phyloP scores from a whole-genome alignment of 2,113 vertebrate genomes.

The Scolopax mira region DNA sequence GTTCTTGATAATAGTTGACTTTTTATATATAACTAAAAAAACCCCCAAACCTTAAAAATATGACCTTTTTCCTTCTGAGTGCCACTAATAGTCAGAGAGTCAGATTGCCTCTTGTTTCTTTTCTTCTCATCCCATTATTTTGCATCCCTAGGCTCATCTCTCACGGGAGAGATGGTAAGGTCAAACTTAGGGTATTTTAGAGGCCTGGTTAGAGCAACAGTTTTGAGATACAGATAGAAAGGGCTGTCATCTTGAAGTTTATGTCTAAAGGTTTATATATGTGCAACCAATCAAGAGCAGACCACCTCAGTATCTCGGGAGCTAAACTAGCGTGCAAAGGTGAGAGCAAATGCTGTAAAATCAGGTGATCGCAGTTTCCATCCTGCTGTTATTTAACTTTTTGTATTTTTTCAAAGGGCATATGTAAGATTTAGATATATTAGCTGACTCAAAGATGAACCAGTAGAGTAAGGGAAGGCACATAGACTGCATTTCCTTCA shows the following conservation, averaged over 20 bases:
- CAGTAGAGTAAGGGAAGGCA: not conserved
- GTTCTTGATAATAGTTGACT: not conserved
- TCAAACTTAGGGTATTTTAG: not conserved
- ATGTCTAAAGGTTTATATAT: too few species aligned
- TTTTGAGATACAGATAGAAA: not conserved
- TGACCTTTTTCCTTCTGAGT: not conserved
- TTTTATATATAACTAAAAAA: not conserved
- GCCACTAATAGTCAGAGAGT: not conserved
- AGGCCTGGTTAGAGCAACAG: not conserved
- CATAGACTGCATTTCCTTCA: not conserved
- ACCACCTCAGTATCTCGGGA: not conserved
- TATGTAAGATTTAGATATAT: not conserved
- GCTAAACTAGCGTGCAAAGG: not conserved
- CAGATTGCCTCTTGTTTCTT: not conserved
- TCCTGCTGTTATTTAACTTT: not conserved
- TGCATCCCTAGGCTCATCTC: not conserved
- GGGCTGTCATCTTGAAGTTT: not conserved
- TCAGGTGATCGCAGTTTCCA: not conserved
- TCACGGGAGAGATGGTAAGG: not conserved
- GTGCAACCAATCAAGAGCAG: too few species aligned
- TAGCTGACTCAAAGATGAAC: not conserved
- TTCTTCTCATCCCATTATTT: not conserved
- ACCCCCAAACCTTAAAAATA: too few species aligned
- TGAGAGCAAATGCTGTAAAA: not conserved
- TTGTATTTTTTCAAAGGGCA: not conserved